Evolutionary conservation across 2,797 vertebrate genomes (phyloP).

Genomic region (Nyctalus aviator): DNA sequence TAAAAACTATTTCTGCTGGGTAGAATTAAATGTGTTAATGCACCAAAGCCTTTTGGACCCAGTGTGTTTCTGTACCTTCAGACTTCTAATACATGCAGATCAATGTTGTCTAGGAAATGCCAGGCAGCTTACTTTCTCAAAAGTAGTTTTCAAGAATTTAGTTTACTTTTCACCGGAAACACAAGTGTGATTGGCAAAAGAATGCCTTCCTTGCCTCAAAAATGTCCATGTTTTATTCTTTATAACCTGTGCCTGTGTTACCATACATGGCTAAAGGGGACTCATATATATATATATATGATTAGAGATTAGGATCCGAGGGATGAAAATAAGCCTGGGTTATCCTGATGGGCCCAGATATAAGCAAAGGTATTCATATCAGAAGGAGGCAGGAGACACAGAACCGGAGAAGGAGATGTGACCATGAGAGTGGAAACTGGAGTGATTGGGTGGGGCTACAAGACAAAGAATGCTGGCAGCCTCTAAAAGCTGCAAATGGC

Average conservation of each 20-base stretch:
- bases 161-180: neutral
- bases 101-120: constrained; percentile 60
- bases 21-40: constrained; percentile 81
- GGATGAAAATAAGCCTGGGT: neutral
- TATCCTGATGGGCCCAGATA: neutral
- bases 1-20: constrained; percentile 75
- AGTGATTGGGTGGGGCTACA: fast-evolving
- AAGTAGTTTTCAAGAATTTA: constrained; percentile 46
- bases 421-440: neutral
- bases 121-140: neutral
- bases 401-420: neutral
- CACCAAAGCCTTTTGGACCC: constrained; percentile 66
- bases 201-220: neutral
- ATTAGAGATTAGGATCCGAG: neutral
- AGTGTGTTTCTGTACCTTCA: neutral
- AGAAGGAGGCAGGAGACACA: neutral
- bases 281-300: neutral
- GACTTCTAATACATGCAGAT: constrained; percentile 68
- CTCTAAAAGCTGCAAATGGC: neutral
- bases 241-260: neutral
- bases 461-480: no score
- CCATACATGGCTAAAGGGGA: neutral
- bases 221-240: no score
- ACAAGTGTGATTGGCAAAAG: neutral
- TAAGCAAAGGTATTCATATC: neutral